These are phyloP conservation scores for Pedetes capensis DNA, from an alignment of 2,113 vertebrate species.

Conservation along the genomic window DNA sequence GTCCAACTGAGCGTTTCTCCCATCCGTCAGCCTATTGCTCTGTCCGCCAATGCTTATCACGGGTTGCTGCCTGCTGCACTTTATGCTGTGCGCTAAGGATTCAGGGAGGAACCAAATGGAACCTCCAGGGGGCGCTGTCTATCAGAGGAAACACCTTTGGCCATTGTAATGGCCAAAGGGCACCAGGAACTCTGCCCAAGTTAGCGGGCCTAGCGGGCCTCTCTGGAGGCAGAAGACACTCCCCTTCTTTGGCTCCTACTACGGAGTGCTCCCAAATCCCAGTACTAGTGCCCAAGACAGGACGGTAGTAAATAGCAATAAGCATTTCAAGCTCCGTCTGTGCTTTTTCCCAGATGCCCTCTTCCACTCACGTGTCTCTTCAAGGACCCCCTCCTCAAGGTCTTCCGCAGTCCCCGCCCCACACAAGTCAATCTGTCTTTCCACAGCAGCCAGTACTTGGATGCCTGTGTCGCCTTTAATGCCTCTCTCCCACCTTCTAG, in stretches of 20 bases:
- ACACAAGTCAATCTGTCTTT: background rate
- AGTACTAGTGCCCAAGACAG: background rate
- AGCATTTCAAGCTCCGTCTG: background rate
- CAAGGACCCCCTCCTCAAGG: background rate
- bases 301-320: no score
- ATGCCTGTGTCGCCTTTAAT: background rate
- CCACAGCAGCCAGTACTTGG: accelerated
- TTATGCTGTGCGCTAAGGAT: background rate
- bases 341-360: background rate
- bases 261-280: background rate
- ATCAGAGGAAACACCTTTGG: background rate
- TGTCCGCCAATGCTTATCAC: background rate
- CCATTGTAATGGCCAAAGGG: no score
- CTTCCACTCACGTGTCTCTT: background rate
- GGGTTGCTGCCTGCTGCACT: background rate
- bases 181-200: background rate
- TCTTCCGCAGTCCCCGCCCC: background rate
- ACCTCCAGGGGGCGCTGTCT: background rate
- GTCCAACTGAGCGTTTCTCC: background rate
- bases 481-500: background rate
- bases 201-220: background rate
- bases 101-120: background rate
- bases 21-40: accelerated
- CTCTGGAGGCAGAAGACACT: background rate
- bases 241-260: background rate